Base-by-base conservation (phyloP, 2,888 invertebrate species). In the Drosophila silvestris region DNA sequence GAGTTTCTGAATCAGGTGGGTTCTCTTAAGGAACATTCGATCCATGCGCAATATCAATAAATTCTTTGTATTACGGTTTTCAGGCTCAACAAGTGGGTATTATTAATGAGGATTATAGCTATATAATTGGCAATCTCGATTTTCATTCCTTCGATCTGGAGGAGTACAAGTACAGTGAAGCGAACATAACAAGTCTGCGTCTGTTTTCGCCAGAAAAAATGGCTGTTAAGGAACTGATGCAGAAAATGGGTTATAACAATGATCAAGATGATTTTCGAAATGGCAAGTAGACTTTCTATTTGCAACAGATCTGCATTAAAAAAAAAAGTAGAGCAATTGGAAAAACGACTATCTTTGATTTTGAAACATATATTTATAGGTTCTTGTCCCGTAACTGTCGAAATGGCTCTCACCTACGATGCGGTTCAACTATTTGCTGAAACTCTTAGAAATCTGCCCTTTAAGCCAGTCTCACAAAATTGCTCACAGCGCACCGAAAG, bases 21-120 rank as follows among this genome's bases (percentile, higher is more conserved):
- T 1, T 16, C 5, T 19, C 1, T 10, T 28, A 32, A 7, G 22
- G 5, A 26, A 3, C 4, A 39, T 26, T n/a, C 6, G 1, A n/a
- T 19, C 1, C 5, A 22, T 37, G 12, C 2, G 26, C 1, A 41
- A 33, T 3, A 39, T 2, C 3, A 5, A 32, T 47, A 5, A 22
- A 39, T 47, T 6, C 16, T 1, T 39, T 3, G 10, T 1, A 26
- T 16, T 35, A 0, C 53, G 7, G 10, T 26, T 59, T 71, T 14
- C 52, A 98, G 94, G 98, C 98, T 30, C 97, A 98, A 94, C 98
- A 98, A 94, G 97, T 99, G 81, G 98, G 98, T 71, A 97, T 99
- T 96, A 97, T 99, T 96, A 98, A 97, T 75, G 97, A 98, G 92
- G 97, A 97, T 91, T 98, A 98, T 94, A 96, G 95, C 86, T 97